Base-by-base conservation (phyloP, 1,140 invertebrate genomes). In the Aphidius gifuensis region DNA sequence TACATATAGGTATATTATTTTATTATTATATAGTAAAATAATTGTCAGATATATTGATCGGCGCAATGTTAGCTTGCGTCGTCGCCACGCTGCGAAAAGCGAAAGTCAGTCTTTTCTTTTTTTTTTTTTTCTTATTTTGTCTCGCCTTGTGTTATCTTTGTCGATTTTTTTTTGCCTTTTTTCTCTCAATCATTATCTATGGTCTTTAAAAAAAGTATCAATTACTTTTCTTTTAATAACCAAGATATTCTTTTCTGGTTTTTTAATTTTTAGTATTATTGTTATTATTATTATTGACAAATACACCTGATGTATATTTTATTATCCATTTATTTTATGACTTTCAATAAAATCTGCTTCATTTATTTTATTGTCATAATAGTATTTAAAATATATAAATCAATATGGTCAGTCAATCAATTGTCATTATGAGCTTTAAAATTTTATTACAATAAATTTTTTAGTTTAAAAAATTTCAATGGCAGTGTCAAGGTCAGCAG, bases 401-500 rank as follows among this genome's bases (percentile, higher is more conserved):
- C 16, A 16, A 16, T 16, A 16, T 16, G 16, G 1, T 16, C 16
- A 16, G 16, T 16, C 16, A 16, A 16, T 39, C 9, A 6, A 38
- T 46, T 58, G 8, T 23, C 21, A 2, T 9, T 9, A 8, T 32
- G 2, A n/a, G 21, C 21, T 11, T 3, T 11, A 8, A 44, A 44
- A 44, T 3, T 44, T 44, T 8, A 11, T 2, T 44, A 11, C 7
- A 40, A 46, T 38, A 54, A 32, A 21, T 54, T 43, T 6, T 48
- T 43, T 23, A 23, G 51, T 58, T 40, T 47, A 42, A 64, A 69
- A 63, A 58, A 63, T 66, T 64, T 61, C 77, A 80, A 79, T 80
- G 79, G 80, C 79, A 80, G 73, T 80, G 79, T 80, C 79, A 80
- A 80, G 79, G 79, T 80, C 78, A 76, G 71, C 71, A 67, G 77